Conservation (phyloP, 2,888 invertebrate species). For the Galeruca laticollis region DNA sequence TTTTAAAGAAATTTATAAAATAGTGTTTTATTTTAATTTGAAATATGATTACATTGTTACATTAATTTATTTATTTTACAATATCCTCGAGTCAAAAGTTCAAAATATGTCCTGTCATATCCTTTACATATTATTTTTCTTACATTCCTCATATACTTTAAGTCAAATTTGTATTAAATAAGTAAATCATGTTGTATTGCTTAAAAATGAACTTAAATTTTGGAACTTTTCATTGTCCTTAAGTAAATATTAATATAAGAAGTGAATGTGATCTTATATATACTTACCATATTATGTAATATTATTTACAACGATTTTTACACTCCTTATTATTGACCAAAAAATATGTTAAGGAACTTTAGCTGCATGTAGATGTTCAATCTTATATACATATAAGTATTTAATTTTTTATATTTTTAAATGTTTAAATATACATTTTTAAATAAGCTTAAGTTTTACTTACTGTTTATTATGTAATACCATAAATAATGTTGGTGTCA, state of each 20-base stretch:
- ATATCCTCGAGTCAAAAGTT: too few relatives aligned
- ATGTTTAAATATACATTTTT: slow-evolving; percentile 49
- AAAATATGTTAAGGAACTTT: slow-evolving; percentile 42
- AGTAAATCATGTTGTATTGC: neutral
- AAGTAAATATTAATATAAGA: slow-evolving; percentile 22
- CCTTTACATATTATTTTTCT: neutral
- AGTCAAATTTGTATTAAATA: neutral
- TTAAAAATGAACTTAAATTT: neutral
- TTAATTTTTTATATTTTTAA: slow-evolving; percentile 50
- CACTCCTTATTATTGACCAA: slow-evolving; percentile 44
- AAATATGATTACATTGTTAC: too few relatives aligned
- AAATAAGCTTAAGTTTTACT: slow-evolving; percentile 21
- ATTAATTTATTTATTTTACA: too few relatives aligned
- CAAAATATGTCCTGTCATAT: neutral
- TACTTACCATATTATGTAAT: slow-evolving; percentile 30
- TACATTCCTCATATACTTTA: neutral
- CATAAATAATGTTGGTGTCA: too few relatives aligned
- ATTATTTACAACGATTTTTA: slow-evolving; percentile 34
- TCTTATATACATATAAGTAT: slow-evolving; percentile 33
- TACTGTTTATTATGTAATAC: neutral
- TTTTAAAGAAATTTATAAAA: too few relatives aligned
- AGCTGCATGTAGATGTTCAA: slow-evolving; percentile 39
- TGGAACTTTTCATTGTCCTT: slow-evolving; percentile 10
- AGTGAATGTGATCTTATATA: slow-evolving; percentile 43
- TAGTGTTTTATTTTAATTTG: too few relatives aligned